A percentile compares a stretch with the other conserved stretches of the same genome.
These are phyloP conservation scores for Enteromius trimaculatus DNA, from an alignment of 2,797 vertebrate genomes.

Conservation along the genomic window DNA sequence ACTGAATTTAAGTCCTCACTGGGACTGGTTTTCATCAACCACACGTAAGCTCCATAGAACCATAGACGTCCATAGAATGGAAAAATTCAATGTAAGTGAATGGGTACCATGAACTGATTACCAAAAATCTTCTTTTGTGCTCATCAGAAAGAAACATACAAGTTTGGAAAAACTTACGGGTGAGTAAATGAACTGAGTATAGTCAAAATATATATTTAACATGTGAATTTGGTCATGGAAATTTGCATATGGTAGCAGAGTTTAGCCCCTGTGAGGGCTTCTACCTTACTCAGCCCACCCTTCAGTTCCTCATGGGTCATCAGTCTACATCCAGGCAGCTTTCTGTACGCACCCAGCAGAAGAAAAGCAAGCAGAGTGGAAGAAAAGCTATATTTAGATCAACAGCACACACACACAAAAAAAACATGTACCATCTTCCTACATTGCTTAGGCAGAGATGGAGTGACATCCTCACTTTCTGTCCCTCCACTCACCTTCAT, in stretches of 20 bases:
- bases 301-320: slow-evolving; percentile 41
- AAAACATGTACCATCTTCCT: slow-evolving; percentile 59
- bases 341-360: slow-evolving; percentile 42
- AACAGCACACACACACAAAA: slow-evolving; percentile 47
- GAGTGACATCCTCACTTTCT: slow-evolving; percentile 33
- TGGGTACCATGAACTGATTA: background rate
- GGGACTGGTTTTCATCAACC: slow-evolving; percentile 31
- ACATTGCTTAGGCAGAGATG: slow-evolving; percentile 55
- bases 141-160: background rate
- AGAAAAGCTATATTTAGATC: slow-evolving; percentile 74
- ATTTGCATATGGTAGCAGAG: background rate
- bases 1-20: slow-evolving; percentile 28
- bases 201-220: background rate
- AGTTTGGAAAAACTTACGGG: background rate
- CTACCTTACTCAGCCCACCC: slow-evolving; percentile 30
- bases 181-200: background rate
- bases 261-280: slow-evolving; percentile 1
- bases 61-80: background rate
- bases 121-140: background rate
- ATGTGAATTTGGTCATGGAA: background rate
- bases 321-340: slow-evolving; percentile 33
- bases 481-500: slow-evolving; percentile 20
- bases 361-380: slow-evolving; percentile 41
- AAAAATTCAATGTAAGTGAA: background rate
- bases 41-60: background rate